phyloP scores from a whole-genome alignment of 1,140 invertebrate species.

The Diachasma alloeum region DNA sequence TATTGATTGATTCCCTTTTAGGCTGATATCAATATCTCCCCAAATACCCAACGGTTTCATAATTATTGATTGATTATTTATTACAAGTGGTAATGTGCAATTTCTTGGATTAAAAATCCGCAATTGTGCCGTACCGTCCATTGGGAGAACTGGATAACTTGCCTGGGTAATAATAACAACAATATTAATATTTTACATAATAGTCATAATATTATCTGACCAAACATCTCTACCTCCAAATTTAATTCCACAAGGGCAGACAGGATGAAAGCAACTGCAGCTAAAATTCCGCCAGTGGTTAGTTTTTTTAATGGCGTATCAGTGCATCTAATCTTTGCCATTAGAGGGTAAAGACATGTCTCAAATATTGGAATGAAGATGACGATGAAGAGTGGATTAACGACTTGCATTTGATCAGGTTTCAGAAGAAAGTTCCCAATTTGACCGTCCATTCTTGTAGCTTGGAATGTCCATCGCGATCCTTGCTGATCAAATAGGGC shows the following conservation, averaged over 20 bases:
- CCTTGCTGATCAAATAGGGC: slow-evolving; percentile 89
- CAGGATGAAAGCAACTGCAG: slow-evolving; percentile 84
- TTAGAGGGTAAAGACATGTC: slow-evolving; percentile 71
- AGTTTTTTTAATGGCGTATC: slow-evolving; percentile 79
- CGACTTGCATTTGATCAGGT: slow-evolving; percentile 90
- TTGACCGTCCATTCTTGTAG: slow-evolving; percentile 87
- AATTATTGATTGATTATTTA: slow-evolving; percentile 30
- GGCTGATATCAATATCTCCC: slow-evolving; percentile 46
- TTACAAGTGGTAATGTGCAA: slow-evolving; percentile 52
- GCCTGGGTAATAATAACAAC: slow-evolving; percentile 61
- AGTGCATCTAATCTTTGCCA: slow-evolving; percentile 64
- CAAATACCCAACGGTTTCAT: slow-evolving; percentile 49
- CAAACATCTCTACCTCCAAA: slow-evolving; percentile 70
- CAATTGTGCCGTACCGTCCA: slow-evolving; percentile 69
- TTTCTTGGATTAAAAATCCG: slow-evolving; percentile 75
- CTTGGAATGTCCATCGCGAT: slow-evolving; percentile 95
- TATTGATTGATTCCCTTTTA: not conserved
- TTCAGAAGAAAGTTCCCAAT: slow-evolving; percentile 75
- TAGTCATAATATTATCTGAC: not conserved
- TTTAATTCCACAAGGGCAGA: slow-evolving; percentile 85
- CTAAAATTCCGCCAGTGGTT: slow-evolving; percentile 82
- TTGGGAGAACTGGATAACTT: slow-evolving; percentile 74
- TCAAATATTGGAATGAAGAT: slow-evolving; percentile 90
- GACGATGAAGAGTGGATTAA: slow-evolving; percentile 88
- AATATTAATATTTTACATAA: slow-evolving; percentile 2